Percentiles rank a stretch among this genome's conserved stretches.
Conservation (phyloP, 2,797 vertebrate species). For the Squalus acanthias region DNA sequence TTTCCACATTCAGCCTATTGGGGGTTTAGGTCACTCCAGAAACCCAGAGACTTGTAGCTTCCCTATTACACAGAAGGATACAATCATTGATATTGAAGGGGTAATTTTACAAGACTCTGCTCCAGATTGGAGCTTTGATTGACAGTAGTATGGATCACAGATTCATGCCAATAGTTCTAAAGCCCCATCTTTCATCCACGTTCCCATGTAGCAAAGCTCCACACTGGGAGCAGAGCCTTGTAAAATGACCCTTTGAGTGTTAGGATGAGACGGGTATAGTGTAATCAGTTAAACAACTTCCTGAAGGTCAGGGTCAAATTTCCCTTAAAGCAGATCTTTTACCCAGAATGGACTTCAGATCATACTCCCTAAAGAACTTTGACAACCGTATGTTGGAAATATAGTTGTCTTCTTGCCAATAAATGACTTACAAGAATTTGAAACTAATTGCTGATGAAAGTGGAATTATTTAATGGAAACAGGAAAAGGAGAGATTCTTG, state of each 20-base stretch:
- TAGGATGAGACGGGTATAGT: not conserved
- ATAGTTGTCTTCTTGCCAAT: not conserved
- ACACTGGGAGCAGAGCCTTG: not conserved
- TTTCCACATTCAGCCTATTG: not conserved
- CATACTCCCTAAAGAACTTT: not conserved
- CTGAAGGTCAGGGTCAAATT: not conserved
- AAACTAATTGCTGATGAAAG: not conserved
- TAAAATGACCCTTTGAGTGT: not conserved
- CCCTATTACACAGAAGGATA: not conserved
- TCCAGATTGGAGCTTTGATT: not conserved
- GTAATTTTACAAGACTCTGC: not conserved
- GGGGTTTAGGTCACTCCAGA: not conserved
- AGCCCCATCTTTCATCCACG: not conserved
- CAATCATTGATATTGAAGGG: not conserved
- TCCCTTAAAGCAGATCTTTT: not conserved
- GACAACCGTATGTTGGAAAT: not conserved
- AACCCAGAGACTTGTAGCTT: not conserved
- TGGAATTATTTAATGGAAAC: not conserved
- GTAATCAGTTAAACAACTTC: not conserved
- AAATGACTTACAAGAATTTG: not conserved
- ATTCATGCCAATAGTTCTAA: not conserved
- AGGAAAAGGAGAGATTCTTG: not conserved
- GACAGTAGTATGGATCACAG: not conserved
- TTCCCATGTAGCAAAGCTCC: not conserved
- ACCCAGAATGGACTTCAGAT: not conserved